Evolutionary conservation across 1,140 invertebrate species (phyloP), one percentile per base, ranked within the genome.

Genomic region (Philotrypesis tridentata): DNA sequence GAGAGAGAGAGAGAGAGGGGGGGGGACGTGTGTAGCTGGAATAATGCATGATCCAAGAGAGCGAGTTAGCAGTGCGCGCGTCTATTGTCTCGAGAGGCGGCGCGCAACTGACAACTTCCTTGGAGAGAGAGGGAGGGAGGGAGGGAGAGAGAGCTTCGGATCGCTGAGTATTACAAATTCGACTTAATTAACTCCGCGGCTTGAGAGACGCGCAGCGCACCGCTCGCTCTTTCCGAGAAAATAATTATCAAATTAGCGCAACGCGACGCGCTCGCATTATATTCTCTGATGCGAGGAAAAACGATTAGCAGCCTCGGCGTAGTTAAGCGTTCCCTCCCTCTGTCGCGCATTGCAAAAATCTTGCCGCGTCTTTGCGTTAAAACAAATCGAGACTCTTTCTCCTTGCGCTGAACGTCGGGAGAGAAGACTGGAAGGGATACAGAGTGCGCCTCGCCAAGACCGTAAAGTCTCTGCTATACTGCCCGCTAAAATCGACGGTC

Each of bases 401-500:
- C n/a, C n/a, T n/a, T n/a, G n/a, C n/a, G n/a, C n/a, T n/a, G n/a
- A 37, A 37, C 33, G 9, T 37, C 9, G 33, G 33, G 33, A 37
- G 9, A 5, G 9, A 37, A 2, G 29, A 68, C n/a, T n/a, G n/a
- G n/a, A n/a, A n/a, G n/a, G n/a, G n/a, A n/a, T n/a, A n/a, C n/a
- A 70, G n/a, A 72, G 71, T 61, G 40, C 67, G 29, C 68, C n/a
- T 78, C 72, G 76, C 71, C n/a, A 37, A 37, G 33, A 80, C 73
- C 71, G 80, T 82, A 75, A 80, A 71, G 76, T 72, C 82, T 40
- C 33, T 37, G n/a, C n/a, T n/a, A n/a, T n/a, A n/a, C n/a, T n/a
- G n/a, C n/a, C n/a, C 68, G 72, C 27, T 77, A 82, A 84, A 79
- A 85, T 83, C 80, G 75, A 43, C 71, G 68, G 60, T 80, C 82